Evolutionary conservation across 2,113 vertebrate genomes (phyloP), one percentile per base, ranked within the genome.

Genomic region (Collichthys lucidus): DNA sequence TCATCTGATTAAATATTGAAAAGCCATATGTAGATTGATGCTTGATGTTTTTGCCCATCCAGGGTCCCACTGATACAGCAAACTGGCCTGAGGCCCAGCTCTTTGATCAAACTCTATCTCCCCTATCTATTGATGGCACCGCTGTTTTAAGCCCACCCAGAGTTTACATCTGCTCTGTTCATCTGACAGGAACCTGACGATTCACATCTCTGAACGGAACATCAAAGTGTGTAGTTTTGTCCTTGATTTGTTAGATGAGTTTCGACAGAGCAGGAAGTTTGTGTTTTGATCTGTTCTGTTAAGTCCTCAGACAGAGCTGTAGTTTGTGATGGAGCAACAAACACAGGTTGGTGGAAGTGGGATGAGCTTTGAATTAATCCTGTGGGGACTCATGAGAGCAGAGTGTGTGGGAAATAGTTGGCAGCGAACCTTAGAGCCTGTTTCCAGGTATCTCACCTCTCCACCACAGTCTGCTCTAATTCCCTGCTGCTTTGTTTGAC

Each of bases 1-100:
- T 74, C 6, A 0, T 49, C 79, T 74, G 60, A 91, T 92, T 59
- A 91, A 92, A 85, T 89, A 92, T 91, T 91, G 40, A 89, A 83
- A 85, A 79, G 69, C 84, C 86, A 80, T 84, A 88, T 92, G 85
- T 64, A 86, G 67, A 85, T 55, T 57, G 67, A 64, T 46, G 75
- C 80, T 91, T 90, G 89, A 91, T 88, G 83, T 89, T 74, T 76
- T 84, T 73, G 35, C 71, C 46, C 55, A 81, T 83, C 72, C 63
- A 75, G 56, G 3, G n/a, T 40, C 63, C 42, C 75, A 84, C 86
- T 82, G 69, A 76, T 86, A 55, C 68, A 86, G 83, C 69, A 82
- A 65, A 78, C 77, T 91, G 88, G 83, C 77, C 66, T 15, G 61
- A 52, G 11, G 11, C 24, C 75, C 83, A 82, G 29, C 61, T 79